Conservation (phyloP, 2,797 vertebrate genomes). For the Pseudochirops corinnae region DNA sequence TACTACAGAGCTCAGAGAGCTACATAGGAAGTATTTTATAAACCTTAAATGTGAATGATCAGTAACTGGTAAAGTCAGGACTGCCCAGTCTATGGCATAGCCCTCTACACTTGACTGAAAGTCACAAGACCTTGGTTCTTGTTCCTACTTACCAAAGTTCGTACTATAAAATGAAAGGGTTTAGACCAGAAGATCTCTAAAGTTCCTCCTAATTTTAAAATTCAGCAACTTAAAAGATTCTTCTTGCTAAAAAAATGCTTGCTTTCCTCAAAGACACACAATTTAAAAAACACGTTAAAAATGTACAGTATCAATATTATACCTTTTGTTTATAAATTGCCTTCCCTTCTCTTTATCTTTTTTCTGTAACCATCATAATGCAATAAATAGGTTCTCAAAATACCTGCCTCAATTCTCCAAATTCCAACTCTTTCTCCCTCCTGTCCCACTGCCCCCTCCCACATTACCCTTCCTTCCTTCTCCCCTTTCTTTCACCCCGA, state of each 20-base stretch:
- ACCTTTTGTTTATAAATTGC: background rate
- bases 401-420: too few species aligned
- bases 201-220: background rate
- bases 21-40: background rate
- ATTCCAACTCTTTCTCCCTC: too few species aligned
- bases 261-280: background rate
- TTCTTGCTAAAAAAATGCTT: background rate
- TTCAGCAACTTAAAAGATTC: background rate
- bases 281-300: background rate
- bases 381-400: too few species aligned
- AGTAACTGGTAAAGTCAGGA: too few species aligned
- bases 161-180: too few species aligned
- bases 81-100: too few species aligned
- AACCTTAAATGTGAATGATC: background rate
- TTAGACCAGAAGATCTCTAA: background rate
- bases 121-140: conserved; percentile 14
- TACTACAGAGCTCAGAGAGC: background rate
- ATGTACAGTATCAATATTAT: background rate
- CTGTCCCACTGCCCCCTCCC: too few species aligned
- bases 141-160: background rate
- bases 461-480: too few species aligned
- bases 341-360: too few species aligned
- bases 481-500: too few species aligned
- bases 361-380: too few species aligned
- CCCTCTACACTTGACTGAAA: conserved; percentile 33